Base-by-base conservation (phyloP, 2,888 invertebrate species). In the Ennomos erosarius region DNA sequence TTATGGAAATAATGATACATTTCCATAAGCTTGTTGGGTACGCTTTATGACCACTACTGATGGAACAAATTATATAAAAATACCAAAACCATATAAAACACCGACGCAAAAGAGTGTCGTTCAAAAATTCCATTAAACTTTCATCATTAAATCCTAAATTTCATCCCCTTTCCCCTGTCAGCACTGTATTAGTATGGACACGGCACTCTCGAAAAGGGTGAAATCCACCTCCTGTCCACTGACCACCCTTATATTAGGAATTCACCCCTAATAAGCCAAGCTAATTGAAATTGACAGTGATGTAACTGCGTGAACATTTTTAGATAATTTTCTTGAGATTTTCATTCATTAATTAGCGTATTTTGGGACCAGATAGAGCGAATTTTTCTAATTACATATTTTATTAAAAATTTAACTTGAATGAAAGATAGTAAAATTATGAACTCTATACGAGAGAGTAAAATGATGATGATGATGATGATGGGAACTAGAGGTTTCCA, bases 261-360 rank as follows among this genome's bases (percentile, higher is more conserved):
- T 53, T 52, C 55, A 50, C 63, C 67, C 64, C 36, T 67, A 59
- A 69, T 69, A 65, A 65, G 60, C 52, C 55, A 40, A 55, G 62
- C 47, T 67, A 69, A 67, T 65, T 67, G 61, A 65, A 67, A 69
- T 64, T 62, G 69, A 64, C 65, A 62, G 59, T 26, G 33, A 9
- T n/a, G 13, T 45, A 43, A 38, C 34, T 33, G 11, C 10, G 40
- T 48, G 38, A 16, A 40, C 40, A 54, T 50, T 54, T 54, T 59
- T 48, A 38, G 54, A 49, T 54, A 54, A 54, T 49, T 53, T 53
- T 36, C 46, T 11, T 10, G 38, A 37, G 37, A 47, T 45, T 53
- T 46, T 2, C 11, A 12, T 8, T 26, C 49, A 39, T 39, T 26
- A 49, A 53, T 49, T 59, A 12, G 36, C 26, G 36, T 45, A 53